phyloP scores from a whole-genome alignment of 1,140 invertebrate species.

The Rhopalosiphum maidis region DNA sequence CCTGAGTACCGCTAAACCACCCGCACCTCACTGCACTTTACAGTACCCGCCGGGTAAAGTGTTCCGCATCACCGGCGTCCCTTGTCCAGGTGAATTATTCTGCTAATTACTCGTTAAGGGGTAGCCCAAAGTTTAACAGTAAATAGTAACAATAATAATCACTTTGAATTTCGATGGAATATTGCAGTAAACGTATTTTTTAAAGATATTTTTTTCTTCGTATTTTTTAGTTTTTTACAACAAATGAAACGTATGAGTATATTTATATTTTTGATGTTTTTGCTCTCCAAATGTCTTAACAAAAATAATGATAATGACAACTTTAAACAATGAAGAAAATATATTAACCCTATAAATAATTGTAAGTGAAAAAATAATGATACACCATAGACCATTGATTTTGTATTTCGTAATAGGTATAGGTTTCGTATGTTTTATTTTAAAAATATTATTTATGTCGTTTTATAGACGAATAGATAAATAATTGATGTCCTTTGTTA shows the following conservation, averaged over 20 bases:
- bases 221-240: neutral
- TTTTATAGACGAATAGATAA: neutral
- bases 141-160: conserved; percentile 12
- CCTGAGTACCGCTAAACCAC: neutral
- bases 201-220: neutral
- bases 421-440: neutral
- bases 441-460: neutral
- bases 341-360: neutral
- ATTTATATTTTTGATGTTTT: neutral
- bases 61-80: neutral
- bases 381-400: neutral
- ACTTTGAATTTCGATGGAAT: neutral
- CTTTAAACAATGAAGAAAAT: neutral
- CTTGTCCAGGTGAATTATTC: conserved; percentile 43
- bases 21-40: neutral
- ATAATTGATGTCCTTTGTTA: neutral
- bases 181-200: neutral
- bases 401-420: neutral
- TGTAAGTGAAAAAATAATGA: neutral
- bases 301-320: neutral
- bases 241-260: neutral
- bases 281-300: neutral
- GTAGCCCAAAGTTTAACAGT: neutral
- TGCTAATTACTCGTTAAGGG: conserved; percentile 46
- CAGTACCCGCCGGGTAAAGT: neutral